Percentiles rank a stretch among this genome's conserved stretches.
phyloP scores from a whole-genome alignment of 2,888 invertebrate species.

The Bruchidius siliquastri region DNA sequence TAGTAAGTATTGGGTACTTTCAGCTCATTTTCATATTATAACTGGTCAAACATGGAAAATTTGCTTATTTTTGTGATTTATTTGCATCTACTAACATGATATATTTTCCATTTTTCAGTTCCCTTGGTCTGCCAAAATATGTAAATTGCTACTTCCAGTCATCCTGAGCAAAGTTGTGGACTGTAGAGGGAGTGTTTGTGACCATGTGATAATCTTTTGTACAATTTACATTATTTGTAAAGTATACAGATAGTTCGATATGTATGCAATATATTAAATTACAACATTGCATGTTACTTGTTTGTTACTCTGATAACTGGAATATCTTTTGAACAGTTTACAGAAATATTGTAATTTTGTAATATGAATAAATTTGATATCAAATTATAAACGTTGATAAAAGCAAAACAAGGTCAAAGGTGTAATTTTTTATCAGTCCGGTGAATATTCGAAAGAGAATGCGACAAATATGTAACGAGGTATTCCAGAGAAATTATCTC shows the following conservation, averaged over 20 bases:
- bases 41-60: no score
- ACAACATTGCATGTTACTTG: not conserved
- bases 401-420: not conserved
- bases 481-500: not conserved
- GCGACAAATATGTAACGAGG: not conserved
- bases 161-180: slow-evolving; percentile 1
- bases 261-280: slow-evolving; percentile 1
- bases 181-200: no score
- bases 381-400: not conserved
- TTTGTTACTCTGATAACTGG: not conserved
- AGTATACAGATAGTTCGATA: slow-evolving; percentile 1
- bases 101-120: slow-evolving; percentile 16
- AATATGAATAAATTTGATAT: not conserved
- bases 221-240: slow-evolving; percentile 30
- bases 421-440: not conserved
- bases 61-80: no score
- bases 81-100: no score
- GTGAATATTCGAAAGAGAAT: not conserved
- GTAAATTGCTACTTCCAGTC: slow-evolving; percentile 1
- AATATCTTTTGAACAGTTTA: not conserved
- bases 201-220: slow-evolving; percentile 24
- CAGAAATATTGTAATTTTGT: not conserved
- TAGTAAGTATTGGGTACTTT: slow-evolving; percentile 21
- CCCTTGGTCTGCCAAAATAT: slow-evolving; percentile 15
- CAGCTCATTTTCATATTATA: no score